phyloP scores from a whole-genome alignment of 2,888 invertebrate species.

The Lochmaea capreae region DNA sequence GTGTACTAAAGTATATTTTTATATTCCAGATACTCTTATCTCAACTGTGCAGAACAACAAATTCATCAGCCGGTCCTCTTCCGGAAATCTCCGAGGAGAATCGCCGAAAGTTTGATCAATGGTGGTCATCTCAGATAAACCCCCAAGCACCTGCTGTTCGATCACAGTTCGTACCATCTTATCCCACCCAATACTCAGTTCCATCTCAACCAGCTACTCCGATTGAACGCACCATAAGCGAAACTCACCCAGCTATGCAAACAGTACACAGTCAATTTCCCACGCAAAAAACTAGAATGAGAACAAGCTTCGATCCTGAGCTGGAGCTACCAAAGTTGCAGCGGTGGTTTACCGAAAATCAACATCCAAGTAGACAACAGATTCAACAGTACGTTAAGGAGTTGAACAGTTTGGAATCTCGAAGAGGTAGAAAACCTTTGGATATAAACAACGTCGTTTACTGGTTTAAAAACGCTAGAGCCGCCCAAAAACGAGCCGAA shows the following conservation, averaged over 20 bases:
- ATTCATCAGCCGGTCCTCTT: constrained; percentile 74
- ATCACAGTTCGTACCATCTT: constrained; percentile 65
- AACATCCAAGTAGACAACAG: constrained; percentile 96
- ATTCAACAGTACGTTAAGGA: constrained; percentile 96
- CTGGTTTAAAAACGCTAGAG: constrained; percentile 98
- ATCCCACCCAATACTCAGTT: constrained; percentile 67
- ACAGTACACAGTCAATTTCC: constrained; percentile 81
- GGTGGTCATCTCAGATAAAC: constrained; percentile 84
- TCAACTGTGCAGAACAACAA: constrained; percentile 83
- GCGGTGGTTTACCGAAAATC: constrained; percentile 97
- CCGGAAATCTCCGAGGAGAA: constrained; percentile 86
- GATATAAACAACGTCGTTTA: constrained; percentile 97
- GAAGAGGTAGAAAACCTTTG: constrained; percentile 91
- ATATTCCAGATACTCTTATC: constrained; percentile 79
- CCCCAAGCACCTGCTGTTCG: constrained; percentile 66
- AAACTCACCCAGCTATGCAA: constrained; percentile 79
- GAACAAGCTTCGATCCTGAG: constrained; percentile 97
- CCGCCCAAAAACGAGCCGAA: constrained; percentile 93
- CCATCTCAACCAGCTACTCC: constrained; percentile 62
- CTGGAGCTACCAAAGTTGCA: constrained; percentile 95
- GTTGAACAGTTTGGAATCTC: constrained; percentile 90
- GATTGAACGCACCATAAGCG: constrained; percentile 68
- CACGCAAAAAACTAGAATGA: constrained; percentile 92
- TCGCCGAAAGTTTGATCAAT: constrained; percentile 89
- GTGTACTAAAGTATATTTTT: background rate